Percentiles rank a stretch among this genome's conserved stretches.
Conservation (phyloP, 2,113 vertebrate species). For the Tilapia sparmanii region DNA sequence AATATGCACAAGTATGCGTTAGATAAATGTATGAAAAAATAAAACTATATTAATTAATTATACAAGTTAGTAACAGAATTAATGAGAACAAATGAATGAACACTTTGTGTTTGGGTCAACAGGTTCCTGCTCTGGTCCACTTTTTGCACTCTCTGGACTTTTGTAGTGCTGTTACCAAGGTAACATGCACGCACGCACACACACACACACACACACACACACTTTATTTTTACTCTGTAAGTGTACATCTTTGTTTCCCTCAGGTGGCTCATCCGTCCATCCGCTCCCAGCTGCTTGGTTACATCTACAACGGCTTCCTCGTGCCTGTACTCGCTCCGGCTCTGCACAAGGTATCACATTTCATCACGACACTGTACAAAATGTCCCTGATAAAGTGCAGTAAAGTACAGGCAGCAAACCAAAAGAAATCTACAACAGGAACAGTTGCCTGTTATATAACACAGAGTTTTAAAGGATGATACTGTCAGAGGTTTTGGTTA, state of each 20-base stretch:
- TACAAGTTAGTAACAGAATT: background rate
- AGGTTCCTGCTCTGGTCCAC: constrained; percentile 85
- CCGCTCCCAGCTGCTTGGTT: constrained; percentile 85
- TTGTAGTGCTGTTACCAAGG: constrained; percentile 91
- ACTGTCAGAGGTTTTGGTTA: background rate
- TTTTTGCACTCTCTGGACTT: constrained; percentile 95
- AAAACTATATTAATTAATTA: background rate
- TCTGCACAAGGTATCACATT: constrained; percentile 85
- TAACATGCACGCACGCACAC: constrained; percentile 26
- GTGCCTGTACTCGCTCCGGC: constrained; percentile 94
- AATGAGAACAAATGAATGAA: background rate
- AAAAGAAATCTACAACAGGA: background rate
- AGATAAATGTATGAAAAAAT: background rate
- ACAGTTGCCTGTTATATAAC: background rate
- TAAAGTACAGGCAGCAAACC: background rate
- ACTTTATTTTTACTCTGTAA: background rate
- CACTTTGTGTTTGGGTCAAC: background rate
- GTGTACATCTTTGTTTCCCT: background rate
- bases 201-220: background rate
- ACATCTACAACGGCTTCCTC: constrained; percentile 96
- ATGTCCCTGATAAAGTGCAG: accelerated
- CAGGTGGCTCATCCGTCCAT: constrained; percentile 90
- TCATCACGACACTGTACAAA: accelerated
- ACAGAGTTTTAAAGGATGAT: background rate
- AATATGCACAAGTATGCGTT: background rate